phyloP scores from a whole-genome alignment of 2,113 vertebrate species.

The Tautogolabrus adspersus region DNA sequence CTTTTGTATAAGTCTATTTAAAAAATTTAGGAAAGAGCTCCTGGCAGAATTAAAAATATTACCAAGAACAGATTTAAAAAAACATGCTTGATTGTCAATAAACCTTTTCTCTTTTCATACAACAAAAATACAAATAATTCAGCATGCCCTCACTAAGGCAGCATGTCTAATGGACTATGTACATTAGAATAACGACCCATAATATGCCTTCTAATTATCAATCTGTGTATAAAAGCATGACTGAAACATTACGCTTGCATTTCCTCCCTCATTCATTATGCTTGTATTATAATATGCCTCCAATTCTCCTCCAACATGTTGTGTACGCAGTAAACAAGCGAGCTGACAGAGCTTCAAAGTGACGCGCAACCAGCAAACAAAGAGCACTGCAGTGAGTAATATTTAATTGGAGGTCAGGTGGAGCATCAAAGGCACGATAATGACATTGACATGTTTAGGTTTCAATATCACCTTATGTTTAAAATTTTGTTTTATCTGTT shows the following conservation, averaged over 20 bases:
- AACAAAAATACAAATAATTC: too few relatives aligned
- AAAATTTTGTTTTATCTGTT: not conserved
- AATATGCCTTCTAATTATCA: not conserved
- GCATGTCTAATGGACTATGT: not conserved
- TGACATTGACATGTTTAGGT: not conserved
- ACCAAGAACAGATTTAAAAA: not conserved
- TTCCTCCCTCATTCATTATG: slow-evolving; percentile 21
- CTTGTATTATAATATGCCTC: not conserved
- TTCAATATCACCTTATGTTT: not conserved
- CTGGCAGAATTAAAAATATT: too few relatives aligned
- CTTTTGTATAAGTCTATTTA: too few relatives aligned
- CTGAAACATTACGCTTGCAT: not conserved
- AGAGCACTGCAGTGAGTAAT: not conserved
- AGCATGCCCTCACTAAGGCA: not conserved
- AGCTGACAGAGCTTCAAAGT: not conserved
- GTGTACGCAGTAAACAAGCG: too few relatives aligned
- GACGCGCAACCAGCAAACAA: not conserved
- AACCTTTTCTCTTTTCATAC: too few relatives aligned
- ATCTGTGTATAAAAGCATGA: not conserved
- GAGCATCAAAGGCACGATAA: not conserved
- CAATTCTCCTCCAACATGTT: not conserved
- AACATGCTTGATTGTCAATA: not conserved
- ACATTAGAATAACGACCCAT: not conserved
- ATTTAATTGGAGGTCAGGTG: not conserved
- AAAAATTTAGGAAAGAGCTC: too few relatives aligned